Evolutionary conservation across 2,888 invertebrate species (phyloP), one percentile per base, ranked within the genome.

Genomic region (Tholera decimalis): DNA sequence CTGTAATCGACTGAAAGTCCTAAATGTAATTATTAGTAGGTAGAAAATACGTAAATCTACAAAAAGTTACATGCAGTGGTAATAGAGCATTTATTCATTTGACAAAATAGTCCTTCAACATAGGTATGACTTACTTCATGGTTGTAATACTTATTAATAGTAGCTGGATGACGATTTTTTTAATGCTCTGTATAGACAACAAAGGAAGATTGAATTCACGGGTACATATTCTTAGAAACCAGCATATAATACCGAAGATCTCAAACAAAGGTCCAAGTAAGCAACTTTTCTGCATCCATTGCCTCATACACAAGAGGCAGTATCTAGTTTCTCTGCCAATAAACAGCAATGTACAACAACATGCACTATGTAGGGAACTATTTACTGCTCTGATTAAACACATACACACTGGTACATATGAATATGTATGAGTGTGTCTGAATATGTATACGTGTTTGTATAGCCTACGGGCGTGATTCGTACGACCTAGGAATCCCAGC

Each of bases 401-500:
- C 56, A 20, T 53, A 53, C 43, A 30, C 47, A 56, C n/a, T 59
- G 64, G 35, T 49, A 35, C 41, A 1, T 0, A 41, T 64, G 58
- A 41, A 59, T 72, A 61, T 58, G 28, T 20, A 59, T 55, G 33
- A 30, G 37, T 58, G 46, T 47, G 26, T 18, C 28, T n/a, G 28
- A 47, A 47, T 47, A 18, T 13, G 46, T n/a, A 26, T 18, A 18
- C 43, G 44, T 57, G 41, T 57, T 26, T 30, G 20, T 63, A 33
- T 44, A 60, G 56, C 30, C 44, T 44, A 26, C 37, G 28, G 22
- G 30, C 56, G 49, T 63, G 73, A 68, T 73, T 73, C 44, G 51
- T 26, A 56, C 39, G 41, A 69, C 70, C 73, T 70, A 66, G 70
- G 73, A 58, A 70, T 77, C 62, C 67, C 63, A 43, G 73, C 24